Percentiles rank a stretch among this genome's conserved stretches.
These are phyloP conservation scores for Rhodeus uyekii DNA, from an alignment of 2,797 vertebrate genomes.

Conservation along the genomic window DNA sequence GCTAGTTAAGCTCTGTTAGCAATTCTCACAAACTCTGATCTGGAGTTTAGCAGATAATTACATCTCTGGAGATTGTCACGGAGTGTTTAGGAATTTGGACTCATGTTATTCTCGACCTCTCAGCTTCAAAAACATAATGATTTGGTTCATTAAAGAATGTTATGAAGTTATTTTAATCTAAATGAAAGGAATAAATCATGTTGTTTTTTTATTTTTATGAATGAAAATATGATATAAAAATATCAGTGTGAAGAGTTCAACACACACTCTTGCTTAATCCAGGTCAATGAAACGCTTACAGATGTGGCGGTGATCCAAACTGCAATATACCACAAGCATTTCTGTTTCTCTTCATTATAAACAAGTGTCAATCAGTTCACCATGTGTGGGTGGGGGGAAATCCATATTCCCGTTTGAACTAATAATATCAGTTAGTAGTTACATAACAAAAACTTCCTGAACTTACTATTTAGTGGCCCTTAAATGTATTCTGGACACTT, in stretches of 20 bases:
- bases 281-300: not conserved
- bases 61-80: slow-evolving; percentile 12
- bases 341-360: not conserved
- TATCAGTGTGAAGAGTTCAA: slow-evolving; percentile 12
- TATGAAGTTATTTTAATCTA: not conserved
- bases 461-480: not conserved
- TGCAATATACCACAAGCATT: not conserved
- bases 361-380: not conserved
- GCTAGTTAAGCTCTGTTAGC: slow-evolving; percentile 25
- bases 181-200: not conserved
- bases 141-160: slow-evolving; percentile 4
- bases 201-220: not conserved
- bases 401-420: not conserved
- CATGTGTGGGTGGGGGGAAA: fast-evolving
- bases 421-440: not conserved
- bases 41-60: slow-evolving; percentile 36
- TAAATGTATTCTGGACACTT: not conserved
- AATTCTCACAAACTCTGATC: slow-evolving; percentile 27
- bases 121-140: not conserved
- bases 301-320: not conserved
- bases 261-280: not conserved
- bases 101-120: not conserved
- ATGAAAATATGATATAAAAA: not conserved
- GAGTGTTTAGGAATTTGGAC: slow-evolving; percentile 10
- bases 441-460: not conserved